Evolutionary conservation across 2,888 invertebrate species (phyloP).

Genomic region (Drosophila rellima): DNA sequence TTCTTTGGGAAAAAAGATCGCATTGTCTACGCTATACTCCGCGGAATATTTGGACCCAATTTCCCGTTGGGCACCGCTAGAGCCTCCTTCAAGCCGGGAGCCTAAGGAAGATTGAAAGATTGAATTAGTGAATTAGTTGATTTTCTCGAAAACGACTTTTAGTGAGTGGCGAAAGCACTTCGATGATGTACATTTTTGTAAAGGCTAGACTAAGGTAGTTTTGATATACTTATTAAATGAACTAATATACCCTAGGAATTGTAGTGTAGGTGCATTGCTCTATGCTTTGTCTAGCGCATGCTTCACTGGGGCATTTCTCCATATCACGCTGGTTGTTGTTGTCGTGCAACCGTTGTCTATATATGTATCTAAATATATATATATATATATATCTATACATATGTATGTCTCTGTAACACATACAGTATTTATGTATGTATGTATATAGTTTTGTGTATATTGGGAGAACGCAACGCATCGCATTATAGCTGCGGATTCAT

Average conservation of each 20-base stretch:
- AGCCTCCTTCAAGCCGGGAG: too few species aligned
- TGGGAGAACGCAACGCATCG: slow-evolving; percentile 71
- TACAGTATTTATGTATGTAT: slow-evolving; percentile 14
- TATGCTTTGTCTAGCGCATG: slow-evolving; percentile 59
- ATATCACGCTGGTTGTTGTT: slow-evolving; percentile 41
- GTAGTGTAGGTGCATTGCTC: slow-evolving; percentile 30
- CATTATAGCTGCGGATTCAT: slow-evolving; percentile 70
- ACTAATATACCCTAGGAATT: slow-evolving; percentile 19
- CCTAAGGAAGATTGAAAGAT: too few species aligned
- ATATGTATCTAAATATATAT: slow-evolving; percentile 25
- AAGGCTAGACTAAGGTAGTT: too few species aligned
- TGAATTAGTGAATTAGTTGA: too few species aligned
- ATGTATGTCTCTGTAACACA: slow-evolving; percentile 24
- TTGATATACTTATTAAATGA: not conserved
- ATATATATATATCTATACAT: slow-evolving; percentile 21
- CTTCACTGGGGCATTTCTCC: slow-evolving; percentile 74
- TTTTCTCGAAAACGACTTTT: too few species aligned
- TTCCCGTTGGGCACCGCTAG: too few species aligned
- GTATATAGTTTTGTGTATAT: slow-evolving; percentile 18
- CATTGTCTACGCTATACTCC: too few species aligned
- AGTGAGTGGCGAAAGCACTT: too few species aligned
- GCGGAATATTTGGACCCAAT: too few species aligned
- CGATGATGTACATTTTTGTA: too few species aligned
- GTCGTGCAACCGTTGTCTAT: slow-evolving; percentile 58
- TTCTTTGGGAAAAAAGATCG: too few species aligned